A percentile compares a stretch with the other conserved stretches of the same genome.
Conservation (phyloP, 2,113 vertebrate genomes). For the Uropsilus gracilis region DNA sequence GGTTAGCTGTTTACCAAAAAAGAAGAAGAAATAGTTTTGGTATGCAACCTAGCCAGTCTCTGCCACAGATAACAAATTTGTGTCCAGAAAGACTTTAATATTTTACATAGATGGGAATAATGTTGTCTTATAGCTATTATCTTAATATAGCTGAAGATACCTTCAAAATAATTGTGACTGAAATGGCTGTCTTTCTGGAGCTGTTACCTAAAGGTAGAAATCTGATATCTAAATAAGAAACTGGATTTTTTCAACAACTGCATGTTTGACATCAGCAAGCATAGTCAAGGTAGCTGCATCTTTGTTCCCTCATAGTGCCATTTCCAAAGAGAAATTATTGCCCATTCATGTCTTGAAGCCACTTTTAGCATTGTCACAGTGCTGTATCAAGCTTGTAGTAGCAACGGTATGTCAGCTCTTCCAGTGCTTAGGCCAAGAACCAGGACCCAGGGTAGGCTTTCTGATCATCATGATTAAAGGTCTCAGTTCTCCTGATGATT, state of each 20-base stretch:
- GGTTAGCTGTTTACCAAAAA: not conserved
- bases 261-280: not conserved
- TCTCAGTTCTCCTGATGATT: not conserved
- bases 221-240: not conserved
- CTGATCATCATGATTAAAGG: not conserved
- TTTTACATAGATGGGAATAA: slow-evolving; percentile 2
- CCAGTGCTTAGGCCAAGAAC: not conserved
- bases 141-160: not conserved
- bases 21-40: not conserved
- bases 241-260: not conserved
- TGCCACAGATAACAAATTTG: not conserved
- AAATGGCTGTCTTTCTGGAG: not conserved
- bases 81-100: not conserved
- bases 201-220: not conserved
- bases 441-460: not conserved
- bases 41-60: not conserved
- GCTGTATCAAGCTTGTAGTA: not conserved
- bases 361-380: not conserved
- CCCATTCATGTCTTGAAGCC: not conserved
- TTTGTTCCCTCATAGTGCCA: not conserved
- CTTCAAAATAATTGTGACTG: not conserved
- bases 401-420: not conserved
- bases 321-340: not conserved
- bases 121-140: not conserved
- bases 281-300: not conserved